Base-by-base conservation (phyloP, 2,888 invertebrate genomes). In the Ganaspis brasiliensis region DNA sequence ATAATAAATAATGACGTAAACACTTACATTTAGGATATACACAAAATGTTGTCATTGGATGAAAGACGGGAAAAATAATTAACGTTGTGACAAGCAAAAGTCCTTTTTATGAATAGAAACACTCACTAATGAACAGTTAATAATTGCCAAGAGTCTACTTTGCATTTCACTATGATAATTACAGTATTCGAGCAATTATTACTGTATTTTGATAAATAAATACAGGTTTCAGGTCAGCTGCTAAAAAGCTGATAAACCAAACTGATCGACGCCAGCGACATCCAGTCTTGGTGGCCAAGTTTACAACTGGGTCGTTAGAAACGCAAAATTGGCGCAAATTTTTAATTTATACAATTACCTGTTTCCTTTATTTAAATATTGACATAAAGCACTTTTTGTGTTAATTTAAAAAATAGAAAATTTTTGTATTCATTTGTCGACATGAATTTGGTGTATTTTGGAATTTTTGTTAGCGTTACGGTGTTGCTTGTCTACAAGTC, bases 21-120 rank as follows among this genome's bases (percentile, higher is more conserved):
- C n/a, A 67, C 67, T 67, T 40, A 67, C 67, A 45, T 67, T 67
- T 45, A 45, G 21, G 24, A 67, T 45, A 67, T 67, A 45, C 45
- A 26, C 45, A 16, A 67, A 67, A 45, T 24, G n/a, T 45, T 67
- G 45, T 26, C 67, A 67, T 67, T 40, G 63, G 21, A 67, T 8
- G 24, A 67, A n/a, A 8, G 24, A 67, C 19, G 40, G 12, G 21
- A 63, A 45, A 45, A 14, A 35, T 6, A 14, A 45, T 67, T 45
- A 67, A 14, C 45, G n/a, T n/a, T 67, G 21, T 26, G 1, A n/a
- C n/a, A 31, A 26, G 57, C 24, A 45, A 21, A 6, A 14, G 45
- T 26, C 5, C n/a, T 67, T 67, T 24, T 26, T 40, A 67, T 45
- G 4, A 67, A 21, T 24, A 24, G 19, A 9, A 8, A 14, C 67